Conservation (phyloP, 2,113 vertebrate genomes). For the Ovis canadensis region DNA sequence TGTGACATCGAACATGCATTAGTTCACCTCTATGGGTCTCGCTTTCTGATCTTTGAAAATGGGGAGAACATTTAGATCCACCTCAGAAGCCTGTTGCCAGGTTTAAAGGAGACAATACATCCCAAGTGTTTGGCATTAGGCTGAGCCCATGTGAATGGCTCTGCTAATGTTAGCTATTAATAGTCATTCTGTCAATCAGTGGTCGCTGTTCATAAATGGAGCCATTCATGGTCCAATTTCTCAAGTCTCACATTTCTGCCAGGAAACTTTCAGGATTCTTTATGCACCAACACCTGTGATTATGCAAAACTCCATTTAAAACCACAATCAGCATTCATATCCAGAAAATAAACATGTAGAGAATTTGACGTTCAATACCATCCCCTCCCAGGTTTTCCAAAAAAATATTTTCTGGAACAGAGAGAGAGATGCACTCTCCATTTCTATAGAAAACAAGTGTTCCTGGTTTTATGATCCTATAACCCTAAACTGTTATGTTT, state of each 20-base stretch:
- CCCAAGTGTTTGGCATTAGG: slow-evolving; percentile 4
- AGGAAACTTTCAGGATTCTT: slow-evolving; percentile 57
- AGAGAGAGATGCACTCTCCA: slow-evolving; percentile 33
- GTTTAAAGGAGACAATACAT: slow-evolving; percentile 21
- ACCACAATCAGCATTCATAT: slow-evolving; percentile 20
- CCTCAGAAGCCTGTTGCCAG: not conserved
- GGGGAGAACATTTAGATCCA: not conserved
- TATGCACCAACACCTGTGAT: slow-evolving; percentile 59
- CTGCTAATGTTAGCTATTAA: slow-evolving; percentile 46
- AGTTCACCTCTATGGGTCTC: not conserved
- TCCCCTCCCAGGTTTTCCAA: not conserved
- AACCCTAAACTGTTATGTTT: slow-evolving; percentile 20
- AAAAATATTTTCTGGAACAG: slow-evolving; percentile 25
- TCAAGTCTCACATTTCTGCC: slow-evolving; percentile 61
- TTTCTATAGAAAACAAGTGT: slow-evolving; percentile 45
- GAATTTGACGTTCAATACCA: not conserved
- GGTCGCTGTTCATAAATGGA: slow-evolving; percentile 55
- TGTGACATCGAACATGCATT: not conserved
- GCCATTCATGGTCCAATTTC: slow-evolving; percentile 56
- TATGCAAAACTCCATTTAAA: slow-evolving; percentile 44
- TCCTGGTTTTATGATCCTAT: slow-evolving; percentile 42
- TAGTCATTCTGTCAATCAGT: slow-evolving; percentile 50
- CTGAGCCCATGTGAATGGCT: slow-evolving; percentile 14
- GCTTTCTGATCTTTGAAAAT: slow-evolving; percentile 30
- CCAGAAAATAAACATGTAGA: slow-evolving; percentile 30